A percentile compares a stretch with the other conserved stretches of the same genome.
Conservation (phyloP, 2,888 invertebrate genomes). For the Leptopterna dolabrata region DNA sequence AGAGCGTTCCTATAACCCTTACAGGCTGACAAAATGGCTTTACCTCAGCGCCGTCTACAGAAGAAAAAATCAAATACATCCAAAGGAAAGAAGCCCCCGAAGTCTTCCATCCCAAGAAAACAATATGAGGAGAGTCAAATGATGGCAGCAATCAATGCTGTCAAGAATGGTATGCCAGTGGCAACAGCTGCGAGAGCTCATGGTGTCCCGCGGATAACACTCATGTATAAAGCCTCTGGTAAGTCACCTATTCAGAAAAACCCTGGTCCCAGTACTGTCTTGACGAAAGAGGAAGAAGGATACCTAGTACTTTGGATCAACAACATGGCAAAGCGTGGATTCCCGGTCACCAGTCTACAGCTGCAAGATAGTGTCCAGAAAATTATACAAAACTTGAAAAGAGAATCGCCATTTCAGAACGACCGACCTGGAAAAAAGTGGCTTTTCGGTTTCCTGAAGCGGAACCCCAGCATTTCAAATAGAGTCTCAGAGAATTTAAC, state of each 20-base stretch:
- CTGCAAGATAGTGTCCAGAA: conserved; percentile 59
- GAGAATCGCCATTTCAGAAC: conserved; percentile 58
- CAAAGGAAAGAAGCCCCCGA: neutral
- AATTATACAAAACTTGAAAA: conserved; percentile 53
- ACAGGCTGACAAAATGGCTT: conserved; percentile 9
- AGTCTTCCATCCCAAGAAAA: neutral
- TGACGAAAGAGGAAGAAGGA: no score
- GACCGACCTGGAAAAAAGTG: conserved; percentile 58
- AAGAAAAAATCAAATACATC: neutral
- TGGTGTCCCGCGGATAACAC: conserved; percentile 39
- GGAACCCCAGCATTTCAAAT: conserved; percentile 26
- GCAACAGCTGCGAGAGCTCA: conserved; percentile 10
- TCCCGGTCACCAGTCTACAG: conserved; percentile 55
- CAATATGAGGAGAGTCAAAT: conserved; percentile 1
- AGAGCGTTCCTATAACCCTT: no score
- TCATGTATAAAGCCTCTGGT: neutral
- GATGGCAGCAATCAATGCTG: neutral
- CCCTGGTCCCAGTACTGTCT: conserved; percentile 37
- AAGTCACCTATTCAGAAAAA: neutral
- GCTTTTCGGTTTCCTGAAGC: conserved; percentile 55
- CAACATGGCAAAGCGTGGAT: conserved; percentile 40
- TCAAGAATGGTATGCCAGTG: neutral
- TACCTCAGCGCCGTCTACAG: neutral
- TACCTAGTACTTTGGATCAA: conserved; percentile 43
- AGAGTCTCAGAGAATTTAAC: conserved; percentile 57